phyloP scores from a whole-genome alignment of 2,888 invertebrate genomes.

The Zaprionus bogoriensis region DNA sequence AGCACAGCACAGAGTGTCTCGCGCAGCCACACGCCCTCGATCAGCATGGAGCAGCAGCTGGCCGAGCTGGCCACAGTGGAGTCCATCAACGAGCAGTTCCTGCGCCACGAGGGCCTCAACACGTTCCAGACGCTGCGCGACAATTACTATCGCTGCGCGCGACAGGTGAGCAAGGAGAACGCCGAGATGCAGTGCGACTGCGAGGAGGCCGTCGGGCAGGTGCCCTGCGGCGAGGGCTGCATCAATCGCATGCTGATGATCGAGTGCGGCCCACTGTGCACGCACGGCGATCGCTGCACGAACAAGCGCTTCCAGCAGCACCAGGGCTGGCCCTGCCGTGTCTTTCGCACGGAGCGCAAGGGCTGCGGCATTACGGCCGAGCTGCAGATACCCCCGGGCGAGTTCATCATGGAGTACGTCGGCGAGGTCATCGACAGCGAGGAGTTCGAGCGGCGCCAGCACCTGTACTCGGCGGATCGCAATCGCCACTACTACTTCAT shows the following conservation, averaged over 20 bases:
- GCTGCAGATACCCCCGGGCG: slow-evolving; percentile 85
- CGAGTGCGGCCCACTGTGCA: slow-evolving; percentile 97
- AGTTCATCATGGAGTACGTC: slow-evolving; percentile 99
- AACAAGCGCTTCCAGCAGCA: slow-evolving; percentile 96
- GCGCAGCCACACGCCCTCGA: slow-evolving; percentile 85
- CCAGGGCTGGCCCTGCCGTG: slow-evolving; percentile 92
- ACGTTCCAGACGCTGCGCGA: slow-evolving; percentile 92
- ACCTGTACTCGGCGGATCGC: slow-evolving; percentile 94
- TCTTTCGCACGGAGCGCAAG: slow-evolving; percentile 95
- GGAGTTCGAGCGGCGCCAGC: slow-evolving; percentile 94
- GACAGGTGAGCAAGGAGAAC: slow-evolving; percentile 94
- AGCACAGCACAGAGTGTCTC: slow-evolving; percentile 82
- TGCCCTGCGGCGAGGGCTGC: slow-evolving; percentile 97
- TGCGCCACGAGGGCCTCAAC: slow-evolving; percentile 84
- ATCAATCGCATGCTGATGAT: slow-evolving; percentile 98
- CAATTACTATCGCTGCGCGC: slow-evolving; percentile 92
- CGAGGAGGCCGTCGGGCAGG: slow-evolving; percentile 91
- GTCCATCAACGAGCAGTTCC: slow-evolving; percentile 79
- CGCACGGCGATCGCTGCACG: slow-evolving; percentile 94
- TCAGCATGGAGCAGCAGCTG: slow-evolving; percentile 79
- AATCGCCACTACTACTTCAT: slow-evolving; percentile 98
- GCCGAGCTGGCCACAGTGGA: slow-evolving; percentile 79
- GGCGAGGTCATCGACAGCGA: slow-evolving; percentile 97
- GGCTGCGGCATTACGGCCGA: slow-evolving; percentile 93
- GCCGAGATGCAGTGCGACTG: slow-evolving; percentile 98